A percentile compares a stretch with the other conserved stretches of the same genome.
These are phyloP conservation scores for Varanus komodoensis DNA, from an alignment of 2,113 vertebrate species.

Conservation along the genomic window DNA sequence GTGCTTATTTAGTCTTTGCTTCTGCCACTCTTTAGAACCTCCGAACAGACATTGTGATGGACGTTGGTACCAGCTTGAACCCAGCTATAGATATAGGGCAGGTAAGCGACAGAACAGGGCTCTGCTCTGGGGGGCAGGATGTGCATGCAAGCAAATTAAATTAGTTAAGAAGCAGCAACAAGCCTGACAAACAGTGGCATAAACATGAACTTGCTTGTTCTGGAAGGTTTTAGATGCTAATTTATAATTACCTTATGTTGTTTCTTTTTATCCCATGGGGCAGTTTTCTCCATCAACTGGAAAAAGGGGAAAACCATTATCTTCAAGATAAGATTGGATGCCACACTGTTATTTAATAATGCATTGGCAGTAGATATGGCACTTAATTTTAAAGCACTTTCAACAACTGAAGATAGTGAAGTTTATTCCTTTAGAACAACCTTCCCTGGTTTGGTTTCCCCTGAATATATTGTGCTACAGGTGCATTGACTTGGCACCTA, in stretches of 20 bases:
- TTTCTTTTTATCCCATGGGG: neutral
- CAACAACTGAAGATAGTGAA: neutral
- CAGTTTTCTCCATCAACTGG: constrained; percentile 15
- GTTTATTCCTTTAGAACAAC: neutral
- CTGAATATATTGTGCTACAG: no score
- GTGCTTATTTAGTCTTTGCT: constrained; percentile 34
- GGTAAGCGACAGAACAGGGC: constrained; percentile 74
- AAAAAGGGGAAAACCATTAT: neutral
- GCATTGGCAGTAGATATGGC: no score
- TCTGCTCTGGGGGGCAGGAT: neutral
- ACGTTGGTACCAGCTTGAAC: constrained; percentile 94
- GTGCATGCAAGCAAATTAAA: neutral
- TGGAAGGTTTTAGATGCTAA: neutral
- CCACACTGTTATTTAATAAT: no score
- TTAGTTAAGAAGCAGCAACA: constrained; percentile 3
- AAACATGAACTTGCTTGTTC: constrained; percentile 4
- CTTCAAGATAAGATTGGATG: neutral
- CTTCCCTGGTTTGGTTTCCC: no score
- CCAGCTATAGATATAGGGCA: constrained; percentile 97
- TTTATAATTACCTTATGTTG: neutral
- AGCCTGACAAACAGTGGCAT: neutral
- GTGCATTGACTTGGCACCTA: neutral
- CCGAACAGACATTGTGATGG: constrained; percentile 95
- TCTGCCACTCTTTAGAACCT: constrained; percentile 82
- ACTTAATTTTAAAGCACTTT: neutral